Evolutionary conservation across 2,888 invertebrate species (phyloP), one percentile per base, ranked within the genome.

Genomic region (Tenodera sinensis): DNA sequence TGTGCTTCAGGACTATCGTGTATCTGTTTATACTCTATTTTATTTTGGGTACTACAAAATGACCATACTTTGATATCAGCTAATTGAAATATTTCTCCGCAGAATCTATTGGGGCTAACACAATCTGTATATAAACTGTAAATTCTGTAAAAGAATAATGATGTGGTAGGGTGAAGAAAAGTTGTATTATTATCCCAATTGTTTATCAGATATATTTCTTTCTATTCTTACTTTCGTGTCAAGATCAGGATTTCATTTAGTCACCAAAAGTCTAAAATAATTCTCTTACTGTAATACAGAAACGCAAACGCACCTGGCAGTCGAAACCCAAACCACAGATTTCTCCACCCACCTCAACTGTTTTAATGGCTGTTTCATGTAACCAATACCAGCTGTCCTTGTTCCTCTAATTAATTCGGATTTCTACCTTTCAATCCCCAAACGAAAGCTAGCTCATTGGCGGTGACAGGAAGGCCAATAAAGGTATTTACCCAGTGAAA

Each of bases 291-390:
- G 20, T 20, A 71, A 71, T 71, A 71, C 25, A 71, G 54, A 71
- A 20, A 20, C 54, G 20, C 20, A 71, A 25, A 71, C 54, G 25
- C 54, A 71, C 54, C 54, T 71, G 54, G 54, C 54, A 20, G 54
- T 71, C 54, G 15, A 25, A 20, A 71, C 25, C 54, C 42, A 42
- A 71, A 71, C 54, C 54, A 25, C 54, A 71, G 54, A 6, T 20
- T 71, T 20, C 54, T 20, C 54, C 20, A 71, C 54, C 20, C 54
- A 3, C 25, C 20, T 25, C 42, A 42, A 42, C 54, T 85, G 71
- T 85, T 85, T 85, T 85, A 85, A 85, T 85, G 85, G 85, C 85
- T 71, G 28, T 85, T 85, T 85, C 85, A 85, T 85, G 85, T 85
- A 54, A 85, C 85, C 71, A 71, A 85, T 85, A 85, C 85, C 85